phyloP scores from a whole-genome alignment of 2,888 invertebrate species.

The Caenorhabditis doughertyi region DNA sequence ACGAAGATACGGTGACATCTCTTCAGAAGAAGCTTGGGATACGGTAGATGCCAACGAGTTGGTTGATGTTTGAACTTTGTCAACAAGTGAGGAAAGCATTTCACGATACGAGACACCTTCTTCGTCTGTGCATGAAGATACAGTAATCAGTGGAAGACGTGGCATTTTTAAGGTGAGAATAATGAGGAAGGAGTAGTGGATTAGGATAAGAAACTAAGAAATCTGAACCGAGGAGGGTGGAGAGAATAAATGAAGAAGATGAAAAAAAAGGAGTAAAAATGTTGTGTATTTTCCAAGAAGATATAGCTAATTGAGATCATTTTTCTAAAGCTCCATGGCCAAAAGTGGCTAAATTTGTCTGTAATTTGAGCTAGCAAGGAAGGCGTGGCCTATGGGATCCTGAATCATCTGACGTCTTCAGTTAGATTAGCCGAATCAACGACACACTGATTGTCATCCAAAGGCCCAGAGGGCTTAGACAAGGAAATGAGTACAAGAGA shows the following conservation, averaged over 20 bases:
- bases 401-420: slow-evolving; percentile 26
- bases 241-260: slow-evolving; percentile 10
- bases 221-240: slow-evolving; percentile 32
- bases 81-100: slow-evolving; percentile 73
- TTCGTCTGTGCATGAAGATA: slow-evolving; percentile 42
- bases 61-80: slow-evolving; percentile 75
- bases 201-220: slow-evolving; percentile 16
- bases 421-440: slow-evolving; percentile 52
- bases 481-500: slow-evolving; percentile 32
- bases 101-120: slow-evolving; percentile 44
- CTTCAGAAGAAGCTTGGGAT: slow-evolving; percentile 70
- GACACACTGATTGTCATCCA: not conserved
- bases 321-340: not conserved
- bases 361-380: not conserved
- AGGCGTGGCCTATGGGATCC: slow-evolving; percentile 12
- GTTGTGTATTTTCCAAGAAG: not conserved
- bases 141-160: slow-evolving; percentile 53
- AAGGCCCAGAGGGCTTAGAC: slow-evolving; percentile 22
- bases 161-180: not conserved
- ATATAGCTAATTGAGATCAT: slow-evolving; percentile 53
- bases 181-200: not conserved
- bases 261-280: too few species aligned
- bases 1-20: slow-evolving; percentile 50
- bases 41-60: slow-evolving; percentile 73
- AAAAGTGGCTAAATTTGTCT: slow-evolving; percentile 54